phyloP scores from a whole-genome alignment of 2,888 invertebrate species.

The Netelia inedita region DNA sequence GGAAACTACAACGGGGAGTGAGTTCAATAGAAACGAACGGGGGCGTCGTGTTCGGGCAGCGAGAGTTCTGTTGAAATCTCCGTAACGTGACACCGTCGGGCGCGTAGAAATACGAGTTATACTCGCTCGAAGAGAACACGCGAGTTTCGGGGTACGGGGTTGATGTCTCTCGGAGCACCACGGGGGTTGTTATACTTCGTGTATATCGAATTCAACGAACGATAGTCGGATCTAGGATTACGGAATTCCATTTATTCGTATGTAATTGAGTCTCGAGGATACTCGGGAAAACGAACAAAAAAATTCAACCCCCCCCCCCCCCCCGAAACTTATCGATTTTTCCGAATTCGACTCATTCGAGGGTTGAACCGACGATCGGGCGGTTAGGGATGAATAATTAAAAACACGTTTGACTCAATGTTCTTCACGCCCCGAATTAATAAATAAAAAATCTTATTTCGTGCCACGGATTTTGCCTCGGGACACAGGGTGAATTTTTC shows the following conservation, averaged over 20 bases:
- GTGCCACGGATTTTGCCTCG: too few species aligned
- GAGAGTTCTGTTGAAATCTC: constrained; percentile 83
- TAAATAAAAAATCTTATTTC: too few species aligned
- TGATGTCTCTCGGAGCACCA: constrained; percentile 79
- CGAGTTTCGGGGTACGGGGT: constrained; percentile 78
- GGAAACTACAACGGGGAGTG: constrained; percentile 45
- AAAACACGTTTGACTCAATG: too few species aligned
- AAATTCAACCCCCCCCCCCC: constrained; percentile 2
- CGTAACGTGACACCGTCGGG: constrained; percentile 81
- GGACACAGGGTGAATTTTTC: too few species aligned
- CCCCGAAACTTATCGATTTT: too few species aligned
- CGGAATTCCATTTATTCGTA: constrained; percentile 36
- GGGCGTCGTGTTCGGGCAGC: constrained; percentile 73
- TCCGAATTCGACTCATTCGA: too few species aligned
- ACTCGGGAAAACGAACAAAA: neutral
- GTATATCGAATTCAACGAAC: constrained; percentile 52
- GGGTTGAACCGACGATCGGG: too few species aligned
- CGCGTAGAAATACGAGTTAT: constrained; percentile 31
- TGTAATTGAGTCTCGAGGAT: neutral
- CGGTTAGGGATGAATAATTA: too few species aligned
- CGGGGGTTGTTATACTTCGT: constrained; percentile 51
- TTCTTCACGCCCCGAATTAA: too few species aligned
- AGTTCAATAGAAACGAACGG: constrained; percentile 64
- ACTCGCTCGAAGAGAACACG: constrained; percentile 42
- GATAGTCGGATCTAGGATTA: constrained; percentile 46